Conservation (phyloP, 2,888 invertebrate species). For the Diplolepis rosae region DNA sequence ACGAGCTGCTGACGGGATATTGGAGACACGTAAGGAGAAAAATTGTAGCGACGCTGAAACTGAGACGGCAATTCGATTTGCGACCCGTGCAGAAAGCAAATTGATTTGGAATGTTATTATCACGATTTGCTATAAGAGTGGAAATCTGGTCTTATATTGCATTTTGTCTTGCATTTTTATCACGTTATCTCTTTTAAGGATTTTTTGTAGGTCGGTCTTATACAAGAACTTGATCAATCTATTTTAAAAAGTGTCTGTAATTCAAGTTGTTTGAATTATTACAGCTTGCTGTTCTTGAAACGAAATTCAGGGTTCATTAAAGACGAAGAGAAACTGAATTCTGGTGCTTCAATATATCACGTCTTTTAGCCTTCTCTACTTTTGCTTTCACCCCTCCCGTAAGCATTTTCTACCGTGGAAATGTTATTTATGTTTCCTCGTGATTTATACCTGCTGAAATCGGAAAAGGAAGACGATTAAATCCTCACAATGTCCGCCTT, state of each 20-base stretch:
- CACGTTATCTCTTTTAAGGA: neutral
- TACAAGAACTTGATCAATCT: too few relatives aligned
- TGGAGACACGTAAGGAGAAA: conserved; percentile 35
- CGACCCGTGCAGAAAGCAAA: conserved; percentile 14
- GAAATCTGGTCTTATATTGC: neutral
- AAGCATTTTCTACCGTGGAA: conserved; percentile 21
- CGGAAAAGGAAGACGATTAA: conserved; percentile 41
- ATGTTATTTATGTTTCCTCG: conserved; percentile 57
- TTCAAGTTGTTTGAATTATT: neutral
- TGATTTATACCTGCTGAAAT: conserved; percentile 57
- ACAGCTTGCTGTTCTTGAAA: neutral
- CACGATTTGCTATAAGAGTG: conserved; percentile 2
- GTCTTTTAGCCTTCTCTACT: neutral
- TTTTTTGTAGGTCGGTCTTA: too few relatives aligned
- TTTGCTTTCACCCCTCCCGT: neutral
- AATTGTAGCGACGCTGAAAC: conserved; percentile 15
- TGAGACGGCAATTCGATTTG: conserved; percentile 21
- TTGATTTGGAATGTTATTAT: conserved; percentile 25
- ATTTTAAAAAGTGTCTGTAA: too few relatives aligned
- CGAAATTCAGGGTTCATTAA: conserved; percentile 27
- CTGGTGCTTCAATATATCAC: conserved; percentile 25
- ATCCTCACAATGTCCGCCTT: conserved; percentile 32
- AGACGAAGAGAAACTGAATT: conserved; percentile 24
- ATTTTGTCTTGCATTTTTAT: neutral
- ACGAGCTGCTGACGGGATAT: conserved; percentile 57